A percentile compares a stretch with the other conserved stretches of the same genome.
Evolutionary conservation across 2,113 vertebrate genomes (phyloP).

Genomic region (Oreochromis niloticus): DNA sequence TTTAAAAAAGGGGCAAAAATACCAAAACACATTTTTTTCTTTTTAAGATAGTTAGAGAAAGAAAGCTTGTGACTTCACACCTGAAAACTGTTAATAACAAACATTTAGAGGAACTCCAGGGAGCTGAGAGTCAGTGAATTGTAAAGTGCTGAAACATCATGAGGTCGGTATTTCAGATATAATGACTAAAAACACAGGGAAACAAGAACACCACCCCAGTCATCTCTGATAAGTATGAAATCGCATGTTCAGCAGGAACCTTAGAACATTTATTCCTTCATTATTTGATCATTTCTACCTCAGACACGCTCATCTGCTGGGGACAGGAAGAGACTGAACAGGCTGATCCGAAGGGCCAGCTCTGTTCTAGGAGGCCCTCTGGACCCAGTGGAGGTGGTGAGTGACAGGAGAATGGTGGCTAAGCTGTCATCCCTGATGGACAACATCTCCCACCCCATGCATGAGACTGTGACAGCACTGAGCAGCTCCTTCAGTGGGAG

Average conservation of each 20-base stretch:
- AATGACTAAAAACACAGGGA: background rate
- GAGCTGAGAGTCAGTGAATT: background rate
- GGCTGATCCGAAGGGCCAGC: too few species aligned
- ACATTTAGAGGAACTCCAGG: fast-evolving
- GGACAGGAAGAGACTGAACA: too few species aligned
- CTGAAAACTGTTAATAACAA: background rate
- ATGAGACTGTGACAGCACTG: too few species aligned
- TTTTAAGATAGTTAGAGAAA: fast-evolving
- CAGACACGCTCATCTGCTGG: background rate
- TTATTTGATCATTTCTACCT: background rate
- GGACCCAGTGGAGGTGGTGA: too few species aligned
- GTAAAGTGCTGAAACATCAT: background rate
- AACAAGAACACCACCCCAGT: fast-evolving
- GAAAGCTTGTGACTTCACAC: background rate
- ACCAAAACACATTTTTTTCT: background rate
- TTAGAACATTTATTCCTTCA: background rate
- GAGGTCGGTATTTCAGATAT: background rate
- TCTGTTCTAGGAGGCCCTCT: too few species aligned
- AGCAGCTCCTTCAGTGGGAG: too few species aligned
- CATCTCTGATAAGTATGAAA: background rate
- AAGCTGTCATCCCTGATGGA: too few species aligned
- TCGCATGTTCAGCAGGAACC: fast-evolving
- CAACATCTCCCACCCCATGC: too few species aligned
- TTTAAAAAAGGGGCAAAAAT: background rate
- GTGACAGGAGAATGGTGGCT: too few species aligned